These are phyloP conservation scores for Dermatophagoides farinae DNA, from an alignment of 1,140 invertebrate species.

Conservation along the genomic window DNA sequence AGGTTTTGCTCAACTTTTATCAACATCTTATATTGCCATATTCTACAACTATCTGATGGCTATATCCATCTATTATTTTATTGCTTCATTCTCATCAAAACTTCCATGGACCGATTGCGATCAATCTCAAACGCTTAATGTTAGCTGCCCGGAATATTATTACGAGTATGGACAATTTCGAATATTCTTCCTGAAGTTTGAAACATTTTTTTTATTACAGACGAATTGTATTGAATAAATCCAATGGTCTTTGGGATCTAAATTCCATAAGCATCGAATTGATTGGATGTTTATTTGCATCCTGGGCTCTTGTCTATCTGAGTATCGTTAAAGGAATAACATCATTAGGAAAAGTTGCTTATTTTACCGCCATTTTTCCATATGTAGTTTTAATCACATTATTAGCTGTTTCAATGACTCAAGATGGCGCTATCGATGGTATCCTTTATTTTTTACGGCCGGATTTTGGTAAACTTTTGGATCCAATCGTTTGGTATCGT, in stretches of 20 bases:
- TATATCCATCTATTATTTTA: conserved; percentile 27
- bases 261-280: conserved; percentile 25
- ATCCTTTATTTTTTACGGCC: conserved; percentile 30
- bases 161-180: neutral
- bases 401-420: conserved; percentile 33
- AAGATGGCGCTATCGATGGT: conserved; percentile 31
- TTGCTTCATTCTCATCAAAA: conserved; percentile 22
- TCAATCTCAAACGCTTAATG: conserved; percentile 19
- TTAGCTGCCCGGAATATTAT: neutral
- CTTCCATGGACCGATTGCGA: conserved; percentile 25
- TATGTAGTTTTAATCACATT: conserved; percentile 34
- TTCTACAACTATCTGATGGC: conserved; percentile 28
- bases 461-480: conserved; percentile 24
- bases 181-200: neutral
- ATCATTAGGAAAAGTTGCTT: conserved; percentile 33
- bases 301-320: conserved; percentile 28
- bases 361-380: conserved; percentile 38
- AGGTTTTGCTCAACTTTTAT: conserved; percentile 27
- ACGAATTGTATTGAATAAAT: conserved; percentile 4
- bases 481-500: conserved; percentile 32
- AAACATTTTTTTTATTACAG: neutral
- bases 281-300: conserved; percentile 25
- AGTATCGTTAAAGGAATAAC: conserved; percentile 29
- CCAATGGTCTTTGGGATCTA: conserved; percentile 11
- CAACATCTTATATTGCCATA: conserved; percentile 23